Conservation (phyloP, 1,140 invertebrate species). For the Amphibalanus amphitrite region DNA sequence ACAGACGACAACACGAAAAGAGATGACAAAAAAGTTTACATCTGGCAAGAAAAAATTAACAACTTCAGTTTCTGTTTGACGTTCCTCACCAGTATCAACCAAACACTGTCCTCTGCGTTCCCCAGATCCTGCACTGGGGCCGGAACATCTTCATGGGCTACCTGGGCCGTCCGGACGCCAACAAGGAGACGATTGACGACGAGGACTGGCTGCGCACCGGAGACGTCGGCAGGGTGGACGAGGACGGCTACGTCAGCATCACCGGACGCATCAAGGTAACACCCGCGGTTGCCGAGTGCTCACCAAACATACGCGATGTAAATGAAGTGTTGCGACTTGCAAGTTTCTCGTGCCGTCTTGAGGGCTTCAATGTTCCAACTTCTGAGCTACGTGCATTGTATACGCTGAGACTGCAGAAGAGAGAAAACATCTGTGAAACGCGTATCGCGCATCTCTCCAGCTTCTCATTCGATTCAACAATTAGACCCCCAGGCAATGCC, state of each 20-base stretch:
- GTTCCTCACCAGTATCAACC: background rate
- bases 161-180: conserved; percentile 26
- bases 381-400: no score
- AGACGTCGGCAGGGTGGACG: conserved; percentile 48
- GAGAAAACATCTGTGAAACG: no score
- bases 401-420: no score
- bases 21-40: conserved; percentile 1
- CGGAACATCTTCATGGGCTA: conserved; percentile 32
- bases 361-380: no score
- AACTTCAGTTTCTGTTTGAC: background rate
- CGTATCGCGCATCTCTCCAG: no score
- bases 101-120: background rate
- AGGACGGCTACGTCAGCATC: conserved; percentile 26
- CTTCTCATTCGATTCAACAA: no score
- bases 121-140: conserved; percentile 27
- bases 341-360: conserved; percentile 2
- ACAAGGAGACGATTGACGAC: conserved; percentile 56
- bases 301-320: conserved; percentile 2
- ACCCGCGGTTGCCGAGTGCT: background rate
- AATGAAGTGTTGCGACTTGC: conserved; percentile 8
- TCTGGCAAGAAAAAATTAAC: background rate
- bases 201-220: conserved; percentile 90
- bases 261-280: conserved; percentile 28
- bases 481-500: no score
- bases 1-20: conserved; percentile 6